phyloP scores from a whole-genome alignment of 2,797 vertebrate genomes.

The Syngnathus acus region DNA sequence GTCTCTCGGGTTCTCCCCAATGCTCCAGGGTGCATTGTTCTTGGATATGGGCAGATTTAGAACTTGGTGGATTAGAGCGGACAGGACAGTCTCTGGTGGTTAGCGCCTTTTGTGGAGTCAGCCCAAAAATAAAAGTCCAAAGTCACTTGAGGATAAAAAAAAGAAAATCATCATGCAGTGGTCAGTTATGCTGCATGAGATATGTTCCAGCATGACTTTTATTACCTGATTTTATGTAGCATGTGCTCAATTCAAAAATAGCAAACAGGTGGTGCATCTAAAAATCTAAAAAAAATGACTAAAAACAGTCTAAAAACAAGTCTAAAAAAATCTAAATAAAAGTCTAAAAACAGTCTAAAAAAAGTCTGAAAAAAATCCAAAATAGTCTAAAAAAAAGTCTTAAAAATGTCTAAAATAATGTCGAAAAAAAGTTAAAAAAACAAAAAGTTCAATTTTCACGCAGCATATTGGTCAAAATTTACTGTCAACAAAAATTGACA shows the following conservation, averaged over 20 bases:
- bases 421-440: no score
- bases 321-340: not conserved
- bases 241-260: not conserved
- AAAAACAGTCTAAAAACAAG: not conserved
- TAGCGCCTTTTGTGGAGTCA: conserved; percentile 54
- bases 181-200: conserved; percentile 22
- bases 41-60: conserved; percentile 62
- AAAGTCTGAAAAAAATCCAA: no score
- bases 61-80: conserved; percentile 58
- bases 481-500: no score
- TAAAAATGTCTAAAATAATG: not conserved
- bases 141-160: conserved; percentile 54
- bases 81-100: conserved; percentile 58
- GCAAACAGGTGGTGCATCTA: not conserved
- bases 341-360: not conserved
- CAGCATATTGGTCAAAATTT: no score
- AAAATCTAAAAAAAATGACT: not conserved
- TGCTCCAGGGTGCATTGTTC: conserved; percentile 54
- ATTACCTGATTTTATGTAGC: not conserved
- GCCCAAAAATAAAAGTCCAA: conserved; percentile 62
- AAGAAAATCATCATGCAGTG: conserved; percentile 63
- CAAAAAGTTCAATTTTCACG: no score
- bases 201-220: not conserved
- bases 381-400: not conserved
- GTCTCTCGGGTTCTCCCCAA: conserved; percentile 37